A percentile compares a stretch with the other conserved stretches of the same genome.
phyloP scores from a whole-genome alignment of 2,113 vertebrate genomes.

The pig (Sus scrofa) region DNA sequence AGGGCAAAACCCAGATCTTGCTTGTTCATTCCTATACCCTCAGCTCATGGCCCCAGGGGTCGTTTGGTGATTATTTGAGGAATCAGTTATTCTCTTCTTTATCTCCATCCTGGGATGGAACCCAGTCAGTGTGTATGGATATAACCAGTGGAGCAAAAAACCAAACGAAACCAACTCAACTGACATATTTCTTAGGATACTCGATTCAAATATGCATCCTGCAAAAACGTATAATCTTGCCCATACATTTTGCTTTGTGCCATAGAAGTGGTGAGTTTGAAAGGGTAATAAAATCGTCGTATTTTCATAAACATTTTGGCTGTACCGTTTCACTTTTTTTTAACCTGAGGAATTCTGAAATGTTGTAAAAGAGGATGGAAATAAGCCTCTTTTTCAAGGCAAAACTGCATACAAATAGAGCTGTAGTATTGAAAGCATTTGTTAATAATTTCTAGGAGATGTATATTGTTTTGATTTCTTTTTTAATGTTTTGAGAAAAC shows the following conservation, averaged over 20 bases:
- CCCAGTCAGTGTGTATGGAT: fast-evolving
- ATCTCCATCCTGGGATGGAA: no score
- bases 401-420: neutral
- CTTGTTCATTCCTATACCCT: neutral
- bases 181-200: neutral
- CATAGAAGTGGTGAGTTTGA: neutral
- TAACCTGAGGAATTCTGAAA: neutral
- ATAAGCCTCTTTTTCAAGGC: neutral
- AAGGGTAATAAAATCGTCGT: neutral
- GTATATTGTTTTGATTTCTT: slow-evolving; percentile 46
- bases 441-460: neutral
- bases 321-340: neutral
- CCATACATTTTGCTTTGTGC: neutral
- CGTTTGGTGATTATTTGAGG: neutral
- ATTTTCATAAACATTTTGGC: neutral
- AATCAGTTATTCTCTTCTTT: neutral
- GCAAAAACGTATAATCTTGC: neutral
- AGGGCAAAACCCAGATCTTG: neutral
- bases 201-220: neutral
- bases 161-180: neutral
- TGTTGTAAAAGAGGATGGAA: neutral
- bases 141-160: neutral
- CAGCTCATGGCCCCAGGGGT: neutral
- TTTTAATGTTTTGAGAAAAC: neutral
- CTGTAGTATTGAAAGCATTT: neutral